Conservation (phyloP, 1,140 invertebrate species). For the Pseudomyrmex dendroicus region DNA sequence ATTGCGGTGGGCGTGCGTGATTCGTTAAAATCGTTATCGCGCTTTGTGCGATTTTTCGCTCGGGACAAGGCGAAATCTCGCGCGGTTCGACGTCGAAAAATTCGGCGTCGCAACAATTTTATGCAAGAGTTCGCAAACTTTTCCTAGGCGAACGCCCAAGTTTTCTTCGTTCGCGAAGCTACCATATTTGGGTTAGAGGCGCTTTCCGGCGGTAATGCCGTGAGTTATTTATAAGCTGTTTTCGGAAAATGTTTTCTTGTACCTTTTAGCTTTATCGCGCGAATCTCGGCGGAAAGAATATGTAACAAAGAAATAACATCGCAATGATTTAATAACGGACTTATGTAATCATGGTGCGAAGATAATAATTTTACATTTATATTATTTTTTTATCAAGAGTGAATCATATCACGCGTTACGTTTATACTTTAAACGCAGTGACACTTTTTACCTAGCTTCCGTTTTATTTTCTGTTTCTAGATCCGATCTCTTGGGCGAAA, state of each 20-base stretch:
- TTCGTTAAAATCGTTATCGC: slow-evolving; percentile 18
- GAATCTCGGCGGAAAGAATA: neutral
- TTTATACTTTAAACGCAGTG: too few relatives aligned
- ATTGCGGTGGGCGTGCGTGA: slow-evolving; percentile 10
- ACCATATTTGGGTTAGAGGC: slow-evolving; percentile 42
- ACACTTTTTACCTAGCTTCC: neutral
- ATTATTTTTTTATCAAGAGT: too few relatives aligned
- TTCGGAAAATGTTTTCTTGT: slow-evolving; percentile 29
- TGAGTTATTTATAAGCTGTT: slow-evolving; percentile 45
- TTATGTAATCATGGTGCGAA: too few relatives aligned
- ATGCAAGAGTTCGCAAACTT: slow-evolving; percentile 44
- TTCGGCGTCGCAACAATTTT: slow-evolving; percentile 40
- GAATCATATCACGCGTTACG: too few relatives aligned
- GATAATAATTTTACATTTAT: neutral
- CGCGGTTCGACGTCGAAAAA: slow-evolving; percentile 17
- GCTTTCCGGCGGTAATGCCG: slow-evolving; percentile 7
- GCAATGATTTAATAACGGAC: neutral
- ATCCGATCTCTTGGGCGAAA: slow-evolving; percentile 68
- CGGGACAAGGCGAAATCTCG: neutral
- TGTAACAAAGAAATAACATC: neutral
- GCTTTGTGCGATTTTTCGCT: slow-evolving; percentile 15
- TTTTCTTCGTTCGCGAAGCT: slow-evolving; percentile 41
- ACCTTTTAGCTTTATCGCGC: slow-evolving; percentile 4
- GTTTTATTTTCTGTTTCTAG: slow-evolving; percentile 61
- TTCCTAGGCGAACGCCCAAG: slow-evolving; percentile 17